phyloP scores from a whole-genome alignment of 2,888 invertebrate species.

The Biston stratarius region DNA sequence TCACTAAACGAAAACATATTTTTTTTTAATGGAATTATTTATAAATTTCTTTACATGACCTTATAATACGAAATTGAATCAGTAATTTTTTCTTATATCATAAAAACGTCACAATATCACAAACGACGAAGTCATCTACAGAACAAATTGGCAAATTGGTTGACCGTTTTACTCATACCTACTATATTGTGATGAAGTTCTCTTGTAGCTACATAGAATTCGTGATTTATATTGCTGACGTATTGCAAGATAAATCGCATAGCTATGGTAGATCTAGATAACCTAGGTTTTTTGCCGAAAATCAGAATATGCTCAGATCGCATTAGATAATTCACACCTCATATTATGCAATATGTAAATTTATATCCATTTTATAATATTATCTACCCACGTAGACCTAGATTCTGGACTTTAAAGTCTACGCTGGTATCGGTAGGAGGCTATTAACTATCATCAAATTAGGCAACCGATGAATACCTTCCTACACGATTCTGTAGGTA shows the following conservation, averaged over 20 bases:
- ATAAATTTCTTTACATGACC: too few species aligned
- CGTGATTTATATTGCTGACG: too few species aligned
- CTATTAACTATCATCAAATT: slow-evolving; percentile 30
- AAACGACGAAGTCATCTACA: too few species aligned
- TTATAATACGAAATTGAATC: too few species aligned
- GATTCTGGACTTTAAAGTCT: slow-evolving; percentile 14
- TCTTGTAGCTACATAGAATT: too few species aligned
- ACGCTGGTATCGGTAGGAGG: slow-evolving; percentile 27
- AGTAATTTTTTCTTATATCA: too few species aligned
- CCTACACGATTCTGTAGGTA: slow-evolving; percentile 42
- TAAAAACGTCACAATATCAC: too few species aligned
- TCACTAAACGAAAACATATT: too few species aligned
- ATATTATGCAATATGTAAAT: slow-evolving; percentile 1
- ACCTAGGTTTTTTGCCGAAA: neutral
- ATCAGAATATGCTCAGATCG: neutral
- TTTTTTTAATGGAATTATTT: too few species aligned
- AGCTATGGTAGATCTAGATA: neutral
- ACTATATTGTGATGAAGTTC: too few species aligned
- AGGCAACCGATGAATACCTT: slow-evolving; percentile 38
- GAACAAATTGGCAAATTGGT: too few species aligned
- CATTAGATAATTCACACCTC: neutral
- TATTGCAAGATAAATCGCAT: neutral
- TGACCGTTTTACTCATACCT: too few species aligned
- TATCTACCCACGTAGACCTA: slow-evolving; percentile 5
- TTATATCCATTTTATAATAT: neutral